phyloP scores from a whole-genome alignment of 2,113 vertebrate genomes.

The Dicrurus megarhynchus region DNA sequence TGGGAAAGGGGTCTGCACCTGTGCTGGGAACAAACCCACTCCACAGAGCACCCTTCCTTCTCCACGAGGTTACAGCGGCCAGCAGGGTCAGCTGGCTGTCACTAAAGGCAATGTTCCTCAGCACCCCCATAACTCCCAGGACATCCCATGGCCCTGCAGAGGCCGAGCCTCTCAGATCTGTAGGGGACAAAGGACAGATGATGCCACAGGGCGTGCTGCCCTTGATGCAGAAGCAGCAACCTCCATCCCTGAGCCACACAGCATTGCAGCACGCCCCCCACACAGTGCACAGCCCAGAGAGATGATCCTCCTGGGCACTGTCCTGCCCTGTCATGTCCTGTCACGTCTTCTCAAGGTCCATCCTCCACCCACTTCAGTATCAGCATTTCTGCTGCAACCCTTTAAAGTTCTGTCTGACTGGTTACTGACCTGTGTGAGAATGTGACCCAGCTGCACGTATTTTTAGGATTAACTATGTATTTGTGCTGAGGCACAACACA shows the following conservation, averaged over 20 bases:
- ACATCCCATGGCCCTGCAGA: neutral
- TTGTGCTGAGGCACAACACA: slow-evolving; percentile 23
- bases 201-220: neutral
- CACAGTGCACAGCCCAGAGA: neutral
- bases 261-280: neutral
- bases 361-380: neutral
- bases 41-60: neutral
- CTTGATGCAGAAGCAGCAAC: neutral
- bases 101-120: neutral
- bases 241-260: neutral
- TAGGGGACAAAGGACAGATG: fast-evolving
- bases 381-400: neutral
- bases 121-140: neutral
- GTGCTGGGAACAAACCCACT: neutral
- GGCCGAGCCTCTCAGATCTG: fast-evolving
- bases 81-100: neutral
- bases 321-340: neutral
- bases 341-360: neutral
- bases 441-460: slow-evolving; percentile 30
- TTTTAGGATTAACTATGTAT: slow-evolving; percentile 25
- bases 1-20: neutral
- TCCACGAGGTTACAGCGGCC: neutral
- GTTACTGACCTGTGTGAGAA: slow-evolving; percentile 24
- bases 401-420: neutral
- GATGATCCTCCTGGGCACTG: neutral